Conservation (phyloP, 2,888 invertebrate species). For the Synergus itoensis region DNA sequence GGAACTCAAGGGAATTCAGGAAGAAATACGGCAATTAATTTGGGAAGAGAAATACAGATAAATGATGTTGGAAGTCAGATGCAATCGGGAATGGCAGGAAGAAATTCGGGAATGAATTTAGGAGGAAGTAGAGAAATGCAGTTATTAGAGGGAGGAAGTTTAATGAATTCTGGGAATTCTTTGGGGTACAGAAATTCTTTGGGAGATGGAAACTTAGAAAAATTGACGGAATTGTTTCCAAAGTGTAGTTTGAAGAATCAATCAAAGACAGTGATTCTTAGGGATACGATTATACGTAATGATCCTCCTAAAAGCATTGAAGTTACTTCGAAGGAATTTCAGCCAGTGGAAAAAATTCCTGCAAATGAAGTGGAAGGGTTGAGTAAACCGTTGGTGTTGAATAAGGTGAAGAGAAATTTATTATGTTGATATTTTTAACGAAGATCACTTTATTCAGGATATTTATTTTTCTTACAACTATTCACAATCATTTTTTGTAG, state of each 20-base stretch:
- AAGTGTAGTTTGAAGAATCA: conserved; percentile 74
- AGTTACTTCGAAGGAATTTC: conserved; percentile 55
- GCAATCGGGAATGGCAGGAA: conserved; percentile 45
- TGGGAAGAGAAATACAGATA: neutral
- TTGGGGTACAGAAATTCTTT: neutral
- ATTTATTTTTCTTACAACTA: neutral
- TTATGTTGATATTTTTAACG: neutral
- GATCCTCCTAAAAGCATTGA: conserved; percentile 59
- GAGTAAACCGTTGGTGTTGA: conserved; percentile 39
- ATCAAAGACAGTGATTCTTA: conserved; percentile 74
- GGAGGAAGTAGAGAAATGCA: conserved; percentile 12
- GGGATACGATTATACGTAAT: conserved; percentile 74
- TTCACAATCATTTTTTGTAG: conserved; percentile 47
- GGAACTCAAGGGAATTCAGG: conserved; percentile 48
- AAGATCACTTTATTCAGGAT: neutral
- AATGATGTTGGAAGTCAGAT: neutral
- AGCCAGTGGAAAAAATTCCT: conserved; percentile 48
- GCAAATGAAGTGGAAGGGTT: conserved; percentile 40
- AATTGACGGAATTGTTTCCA: conserved; percentile 69
- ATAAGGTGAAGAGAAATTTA: conserved; percentile 9
- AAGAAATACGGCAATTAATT: conserved; percentile 10
- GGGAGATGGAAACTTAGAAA: conserved; percentile 46
- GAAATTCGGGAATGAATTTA: neutral
- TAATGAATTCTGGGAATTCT: conserved; percentile 2
- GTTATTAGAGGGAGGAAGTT: neutral